Conservation (phyloP, 2,797 vertebrate species). For the Melanotaenia parkinsoni region DNA sequence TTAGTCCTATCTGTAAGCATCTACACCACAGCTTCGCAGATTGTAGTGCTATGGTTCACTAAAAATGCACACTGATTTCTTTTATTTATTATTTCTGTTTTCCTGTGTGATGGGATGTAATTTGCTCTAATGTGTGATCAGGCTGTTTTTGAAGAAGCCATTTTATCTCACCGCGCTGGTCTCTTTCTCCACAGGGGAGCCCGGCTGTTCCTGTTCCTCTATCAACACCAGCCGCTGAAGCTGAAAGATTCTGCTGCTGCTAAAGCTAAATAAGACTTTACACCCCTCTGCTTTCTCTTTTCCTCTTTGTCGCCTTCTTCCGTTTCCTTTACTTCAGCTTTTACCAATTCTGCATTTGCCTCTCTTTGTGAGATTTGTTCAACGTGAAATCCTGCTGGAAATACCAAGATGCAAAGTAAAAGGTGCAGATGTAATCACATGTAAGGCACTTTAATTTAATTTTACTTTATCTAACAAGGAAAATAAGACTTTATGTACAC, state of each 20-base stretch:
- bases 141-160: constrained; percentile 70
- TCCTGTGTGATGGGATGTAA: constrained; percentile 66
- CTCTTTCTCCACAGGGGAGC: constrained; percentile 62
- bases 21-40: constrained; percentile 35
- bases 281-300: constrained; percentile 34
- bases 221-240: constrained; percentile 58
- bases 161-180: constrained; percentile 60
- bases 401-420: constrained; percentile 3
- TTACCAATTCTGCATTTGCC: constrained; percentile 14
- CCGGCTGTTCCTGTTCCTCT: constrained; percentile 65
- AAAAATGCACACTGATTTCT: constrained; percentile 73
- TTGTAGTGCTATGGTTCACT: constrained; percentile 34
- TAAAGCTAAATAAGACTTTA: constrained; percentile 58
- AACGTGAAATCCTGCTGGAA: constrained; percentile 10
- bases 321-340: background rate
- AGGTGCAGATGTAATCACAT: constrained; percentile 13
- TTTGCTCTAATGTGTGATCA: constrained; percentile 75
- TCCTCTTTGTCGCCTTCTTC: constrained; percentile 4
- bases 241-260: constrained; percentile 51
- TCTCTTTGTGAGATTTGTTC: constrained; percentile 12
- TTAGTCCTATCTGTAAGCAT: constrained; percentile 45
- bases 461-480: background rate
- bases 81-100: constrained; percentile 71
- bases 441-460: background rate
- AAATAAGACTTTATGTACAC: background rate